A percentile compares a stretch with the other conserved stretches of the same genome.
phyloP scores from a whole-genome alignment of 2,797 vertebrate genomes.

The Falco columbarius region DNA sequence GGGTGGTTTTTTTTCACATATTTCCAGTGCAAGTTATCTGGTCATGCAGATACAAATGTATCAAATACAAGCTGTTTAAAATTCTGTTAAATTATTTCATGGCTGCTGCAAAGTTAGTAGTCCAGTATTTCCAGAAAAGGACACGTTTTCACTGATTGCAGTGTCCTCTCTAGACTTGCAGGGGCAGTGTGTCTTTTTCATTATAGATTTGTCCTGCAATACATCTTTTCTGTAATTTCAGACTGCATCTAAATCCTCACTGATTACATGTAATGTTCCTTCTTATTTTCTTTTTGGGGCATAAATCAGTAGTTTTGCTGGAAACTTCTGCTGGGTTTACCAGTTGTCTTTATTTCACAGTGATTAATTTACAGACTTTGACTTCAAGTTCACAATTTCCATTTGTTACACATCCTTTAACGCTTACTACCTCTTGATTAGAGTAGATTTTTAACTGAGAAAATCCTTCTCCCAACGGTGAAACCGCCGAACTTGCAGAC shows the following conservation, averaged over 20 bases:
- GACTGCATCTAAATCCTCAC: neutral
- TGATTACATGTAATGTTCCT: neutral
- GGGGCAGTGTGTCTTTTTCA: neutral
- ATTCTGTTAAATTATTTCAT: neutral
- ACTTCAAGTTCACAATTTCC: neutral
- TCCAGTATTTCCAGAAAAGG: neutral
- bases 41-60: fast-evolving
- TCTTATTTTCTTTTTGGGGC: neutral
- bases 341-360: neutral
- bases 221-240: neutral
- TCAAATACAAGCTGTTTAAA: neutral
- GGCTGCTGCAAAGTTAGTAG: neutral
- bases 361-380: neutral
- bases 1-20: neutral
- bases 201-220: neutral
- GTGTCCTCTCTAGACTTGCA: neutral
- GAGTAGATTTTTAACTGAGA: neutral
- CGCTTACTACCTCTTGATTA: neutral
- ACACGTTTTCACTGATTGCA: neutral
- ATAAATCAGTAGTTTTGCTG: neutral
- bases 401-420: neutral
- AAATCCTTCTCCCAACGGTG: neutral
- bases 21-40: neutral
- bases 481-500: neutral
- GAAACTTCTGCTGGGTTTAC: neutral